Conservation (phyloP, 2,888 invertebrate genomes). For the Steinernema carpocapsae region DNA sequence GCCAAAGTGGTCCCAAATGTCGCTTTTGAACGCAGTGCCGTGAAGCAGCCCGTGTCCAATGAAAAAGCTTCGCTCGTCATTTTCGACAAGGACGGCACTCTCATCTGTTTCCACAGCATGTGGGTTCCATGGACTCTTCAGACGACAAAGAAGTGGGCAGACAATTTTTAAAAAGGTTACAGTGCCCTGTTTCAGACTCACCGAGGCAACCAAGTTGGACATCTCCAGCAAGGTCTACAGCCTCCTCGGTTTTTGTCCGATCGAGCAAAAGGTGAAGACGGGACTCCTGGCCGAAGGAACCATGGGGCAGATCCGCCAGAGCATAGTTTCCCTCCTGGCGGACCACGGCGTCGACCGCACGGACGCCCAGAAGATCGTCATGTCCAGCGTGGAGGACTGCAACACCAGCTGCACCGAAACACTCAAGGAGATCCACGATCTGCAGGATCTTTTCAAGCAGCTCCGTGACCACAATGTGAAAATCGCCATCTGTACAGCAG, state of each 20-base stretch:
- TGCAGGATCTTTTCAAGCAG: constrained; percentile 69
- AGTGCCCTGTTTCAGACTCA: constrained; percentile 64
- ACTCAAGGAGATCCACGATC: constrained; percentile 69
- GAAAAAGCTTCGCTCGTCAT: constrained; percentile 66
- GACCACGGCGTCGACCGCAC: constrained; percentile 63
- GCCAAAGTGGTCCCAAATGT: not conserved
- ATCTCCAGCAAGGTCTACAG: constrained; percentile 69
- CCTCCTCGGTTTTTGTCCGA: constrained; percentile 51
- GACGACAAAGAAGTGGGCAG: constrained; percentile 65
- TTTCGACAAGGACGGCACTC: constrained; percentile 72
- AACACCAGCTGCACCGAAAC: constrained; percentile 59
- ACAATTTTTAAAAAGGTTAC: not conserved
- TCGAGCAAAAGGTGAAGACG: constrained; percentile 57
- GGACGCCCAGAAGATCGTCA: constrained; percentile 60
- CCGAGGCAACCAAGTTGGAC: constrained; percentile 64
- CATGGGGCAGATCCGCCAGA: constrained; percentile 67
- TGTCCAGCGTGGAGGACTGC: constrained; percentile 67
- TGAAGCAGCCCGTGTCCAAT: not conserved
- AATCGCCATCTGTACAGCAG: constrained; percentile 71
- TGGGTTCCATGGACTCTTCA: constrained; percentile 70
- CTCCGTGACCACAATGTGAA: constrained; percentile 70
- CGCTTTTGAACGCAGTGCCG: not conserved
- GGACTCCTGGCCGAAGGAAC: constrained; percentile 71
- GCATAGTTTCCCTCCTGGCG: constrained; percentile 67
- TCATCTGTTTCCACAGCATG: constrained; percentile 71